Base-by-base conservation (phyloP, 2,797 vertebrate genomes). In the Esox masquinongy region DNA sequence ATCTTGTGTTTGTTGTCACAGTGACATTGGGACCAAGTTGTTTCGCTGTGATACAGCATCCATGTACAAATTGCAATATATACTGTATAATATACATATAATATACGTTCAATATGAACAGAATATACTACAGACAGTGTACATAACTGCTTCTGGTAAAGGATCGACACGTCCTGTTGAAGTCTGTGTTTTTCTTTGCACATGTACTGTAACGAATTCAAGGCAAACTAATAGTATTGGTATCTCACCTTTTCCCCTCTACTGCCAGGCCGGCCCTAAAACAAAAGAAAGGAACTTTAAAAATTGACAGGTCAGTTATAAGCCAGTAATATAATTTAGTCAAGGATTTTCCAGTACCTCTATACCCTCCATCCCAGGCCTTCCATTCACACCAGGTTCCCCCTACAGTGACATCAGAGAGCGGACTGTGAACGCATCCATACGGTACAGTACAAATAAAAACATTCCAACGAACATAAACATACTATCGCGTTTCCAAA, bases 241-340 rank as follows among this genome's bases (percentile, higher is more conserved):
- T 43, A 17, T 47, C 90, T 86, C 88, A 95, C 96, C 95, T 95
- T 96, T 76, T 94, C 93, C 68, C 96, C 96, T 85, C 90, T 94
- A 80, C 86, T 89, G 6, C 96, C 96, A 79, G 88, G 82, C 77
- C 74, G 77, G 80, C 96, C 96, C 96, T 97, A 75, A 76, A 83
- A 31, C 59, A 73, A 72, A 68, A 67, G 1, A 0, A 73, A 51
- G 67, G 70, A 8, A 3, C 6, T 5, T 22, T 43, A 17, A 49
- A 36, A 12, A 14, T 59, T 3, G 6, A 12, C 51, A 63, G 19
- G 26, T 36, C 34, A 43, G 56, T n/a, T 47, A 64, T 51, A 47
- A 51, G 11, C 2, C 47, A 19, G 29, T 24, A 53, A 39, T 29
- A 16, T 24, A 39, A 24, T 68, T 69, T 36, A 50, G n/a, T 61